Evolutionary conservation across 2,888 invertebrate species (phyloP), one percentile per base, ranked within the genome.

Genomic region (Ptychoptera contaminata): DNA sequence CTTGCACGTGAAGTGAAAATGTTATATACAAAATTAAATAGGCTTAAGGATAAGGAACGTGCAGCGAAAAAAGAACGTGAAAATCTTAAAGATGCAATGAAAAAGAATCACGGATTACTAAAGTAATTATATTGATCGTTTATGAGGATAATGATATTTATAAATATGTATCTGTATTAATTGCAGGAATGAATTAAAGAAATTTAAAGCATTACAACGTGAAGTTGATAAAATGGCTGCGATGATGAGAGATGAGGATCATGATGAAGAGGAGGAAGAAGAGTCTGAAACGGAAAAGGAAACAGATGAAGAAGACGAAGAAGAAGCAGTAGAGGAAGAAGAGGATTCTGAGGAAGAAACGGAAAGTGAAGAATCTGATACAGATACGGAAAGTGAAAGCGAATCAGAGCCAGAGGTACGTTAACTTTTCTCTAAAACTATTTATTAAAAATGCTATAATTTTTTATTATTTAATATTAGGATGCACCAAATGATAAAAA

Each of bases 161-260:
- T n/a, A n/a, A n/a, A n/a, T n/a, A n/a, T n/a, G n/a, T n/a, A n/a
- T n/a, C n/a, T n/a, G n/a, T n/a, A n/a, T n/a, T n/a, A n/a, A n/a
- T 46, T 46, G 55, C 55, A 77, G 77, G 54, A 81, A 82, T 36
- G 88, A 86, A 55, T 84, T 82, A 57, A 79, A 79, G 56, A 85
- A 84, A 63, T 86, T 80, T 64, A 85, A 82, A 58, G 76, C 77
- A 52, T 63, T 90, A 37, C 85, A 88, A 60, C 85, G 85, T 52
- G 88, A 90, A 67, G 87, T 87, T 9, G 85, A 87, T 57, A 88
- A 88, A 67, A 90, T 90, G 87, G 87, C 87, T 0, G 80, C 81
- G 12, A 72, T 87, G 57, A 81, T 90, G 81, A 86, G 82, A 54
- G 83, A 84, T 55, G 77, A 75, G 2, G 81, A 79, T 1, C 80